Base-by-base conservation (phyloP, 2,113 vertebrate genomes). In the Solea senegalensis region DNA sequence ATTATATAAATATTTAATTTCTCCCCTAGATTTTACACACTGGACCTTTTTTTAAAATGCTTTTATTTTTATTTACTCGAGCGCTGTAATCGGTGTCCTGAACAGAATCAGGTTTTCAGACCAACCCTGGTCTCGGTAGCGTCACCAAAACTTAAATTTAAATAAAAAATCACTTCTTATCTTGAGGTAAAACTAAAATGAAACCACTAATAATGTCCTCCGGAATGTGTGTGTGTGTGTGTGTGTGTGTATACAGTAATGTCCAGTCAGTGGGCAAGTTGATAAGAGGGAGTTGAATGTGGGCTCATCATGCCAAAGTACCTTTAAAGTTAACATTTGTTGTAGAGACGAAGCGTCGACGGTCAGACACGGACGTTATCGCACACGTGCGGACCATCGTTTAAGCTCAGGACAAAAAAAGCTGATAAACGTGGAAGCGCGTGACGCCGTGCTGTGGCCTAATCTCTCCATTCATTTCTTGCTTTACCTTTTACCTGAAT, bases 371-470 rank as follows among this genome's bases (percentile, higher is more conserved):
- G 16, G 45, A 16, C 66, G 45, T 34, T 40, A 28, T 52, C 76
- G 56, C 52, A 77, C 43, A 49, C 69, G 40, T 52, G 13, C 58
- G 60, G 71, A 65, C 61, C 57, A 70, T 53, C 65, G 55, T 57
- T 15, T 28, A 60, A 67, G 75, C 86, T 85, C 80, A 87, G 80
- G 78, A 62, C 15, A 46, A 76, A 74, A 65, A 78, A 74, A 65
- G 65, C 71, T 79, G 66, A 3, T 13, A 51, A 21, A 51, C 3
- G 54, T 74, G 15, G 28, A 60, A 50, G 44, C 45, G 41, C 50
- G 7, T 27, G 2, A 52, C 49, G 52, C 48, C 11, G 28, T 58
- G 49, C 72, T 41, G 60, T 69, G 67, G 67, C 72, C 68, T 26
- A 11, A 48, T 15, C 70, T 34, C 39, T 67, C 52, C 54, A 67